These are phyloP conservation scores for Pangasius larnaudii DNA, from an alignment of 2,797 vertebrate species.

Conservation along the genomic window DNA sequence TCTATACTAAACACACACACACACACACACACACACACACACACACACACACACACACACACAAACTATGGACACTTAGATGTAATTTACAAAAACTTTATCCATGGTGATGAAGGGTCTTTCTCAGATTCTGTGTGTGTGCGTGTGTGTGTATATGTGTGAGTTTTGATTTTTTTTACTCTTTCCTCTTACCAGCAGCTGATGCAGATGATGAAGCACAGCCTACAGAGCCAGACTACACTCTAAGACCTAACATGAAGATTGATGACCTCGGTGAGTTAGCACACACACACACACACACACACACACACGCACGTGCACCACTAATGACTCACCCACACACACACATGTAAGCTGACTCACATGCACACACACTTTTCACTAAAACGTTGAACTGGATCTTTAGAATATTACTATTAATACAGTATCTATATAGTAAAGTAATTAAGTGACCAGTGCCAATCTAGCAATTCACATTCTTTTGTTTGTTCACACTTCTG, in stretches of 20 bases:
- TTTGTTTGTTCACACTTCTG: neutral
- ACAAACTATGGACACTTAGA: neutral
- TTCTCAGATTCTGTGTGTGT: neutral
- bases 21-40: neutral
- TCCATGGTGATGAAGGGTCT: slow-evolving; percentile 23
- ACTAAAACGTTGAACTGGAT: neutral
- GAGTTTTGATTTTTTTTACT: slow-evolving; percentile 17
- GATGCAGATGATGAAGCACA: slow-evolving; percentile 85
- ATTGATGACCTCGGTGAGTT: slow-evolving; percentile 93
- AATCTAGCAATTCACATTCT: slow-evolving; percentile 1
- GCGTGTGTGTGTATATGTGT: neutral
- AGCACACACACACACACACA: slow-evolving; percentile 19
- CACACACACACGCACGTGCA: neutral
- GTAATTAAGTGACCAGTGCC: neutral
- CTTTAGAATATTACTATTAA: neutral
- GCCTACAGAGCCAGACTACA: slow-evolving; percentile 91
- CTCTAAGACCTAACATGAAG: slow-evolving; percentile 91
- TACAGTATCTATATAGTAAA: neutral
- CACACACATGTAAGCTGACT: neutral
- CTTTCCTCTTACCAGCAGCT: slow-evolving; percentile 70
- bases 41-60: neutral
- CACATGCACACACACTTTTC: neutral
- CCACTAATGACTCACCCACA: neutral
- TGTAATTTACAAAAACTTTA: slow-evolving; percentile 4
- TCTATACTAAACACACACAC: slow-evolving; percentile 1